Conservation (phyloP, 2,888 invertebrate genomes). For the Dicranocentrus wangi region DNA sequence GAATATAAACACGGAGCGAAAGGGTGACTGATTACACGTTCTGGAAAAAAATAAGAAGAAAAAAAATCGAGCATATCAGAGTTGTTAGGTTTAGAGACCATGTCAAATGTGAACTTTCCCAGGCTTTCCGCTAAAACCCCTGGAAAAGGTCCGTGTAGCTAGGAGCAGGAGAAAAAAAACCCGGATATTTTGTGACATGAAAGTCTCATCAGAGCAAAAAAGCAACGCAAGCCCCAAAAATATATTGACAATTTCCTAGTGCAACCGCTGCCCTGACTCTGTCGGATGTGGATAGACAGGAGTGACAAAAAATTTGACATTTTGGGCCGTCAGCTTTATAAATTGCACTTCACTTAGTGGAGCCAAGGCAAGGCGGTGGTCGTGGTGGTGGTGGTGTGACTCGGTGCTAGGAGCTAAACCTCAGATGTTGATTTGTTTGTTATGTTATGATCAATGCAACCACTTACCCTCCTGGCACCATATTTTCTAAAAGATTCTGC, state of each 20-base stretch:
- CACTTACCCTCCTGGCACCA: no score
- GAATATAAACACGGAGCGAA: no score
- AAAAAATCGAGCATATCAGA: no score
- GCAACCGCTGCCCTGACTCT: background rate
- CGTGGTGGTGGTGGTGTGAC: no score
- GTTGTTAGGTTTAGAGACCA: no score
- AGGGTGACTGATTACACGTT: no score
- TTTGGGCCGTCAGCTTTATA: constrained; percentile 32
- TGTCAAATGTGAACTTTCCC: constrained; percentile 41
- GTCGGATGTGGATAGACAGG: background rate
- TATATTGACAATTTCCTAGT: background rate
- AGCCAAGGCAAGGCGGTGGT: no score
- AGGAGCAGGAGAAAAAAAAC: background rate
- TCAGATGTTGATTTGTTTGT: no score
- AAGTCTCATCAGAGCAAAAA: constrained; percentile 7
- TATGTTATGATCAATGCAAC: no score
- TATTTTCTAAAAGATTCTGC: no score
- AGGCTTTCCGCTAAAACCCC: constrained; percentile 5
- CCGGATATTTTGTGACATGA: constrained; percentile 14
- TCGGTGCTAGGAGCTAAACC: no score
- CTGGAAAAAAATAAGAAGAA: no score
- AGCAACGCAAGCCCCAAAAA: background rate
- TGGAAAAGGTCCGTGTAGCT: background rate
- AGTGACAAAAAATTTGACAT: constrained; percentile 36
- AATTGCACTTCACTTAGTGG: constrained; percentile 22